Conservation (phyloP, 1,140 invertebrate species). For the Sarcophaga bullata region DNA sequence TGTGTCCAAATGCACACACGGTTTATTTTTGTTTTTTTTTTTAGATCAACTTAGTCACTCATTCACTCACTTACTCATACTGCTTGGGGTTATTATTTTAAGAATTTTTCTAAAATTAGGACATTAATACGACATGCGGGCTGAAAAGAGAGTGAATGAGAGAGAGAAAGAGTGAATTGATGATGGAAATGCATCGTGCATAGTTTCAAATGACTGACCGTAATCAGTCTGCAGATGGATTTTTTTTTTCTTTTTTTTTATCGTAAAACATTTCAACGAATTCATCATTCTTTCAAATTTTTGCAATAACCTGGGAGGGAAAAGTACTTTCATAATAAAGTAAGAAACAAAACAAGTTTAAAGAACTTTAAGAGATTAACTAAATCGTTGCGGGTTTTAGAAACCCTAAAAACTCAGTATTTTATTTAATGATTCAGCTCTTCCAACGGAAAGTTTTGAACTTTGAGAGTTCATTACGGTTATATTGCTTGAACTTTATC, state of each 20-base stretch:
- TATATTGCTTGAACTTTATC: too few relatives aligned
- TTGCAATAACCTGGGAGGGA: not conserved
- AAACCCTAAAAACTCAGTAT: too few relatives aligned
- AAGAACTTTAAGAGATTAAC: too few relatives aligned
- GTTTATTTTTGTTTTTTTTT: not conserved
- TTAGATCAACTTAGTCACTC: too few relatives aligned
- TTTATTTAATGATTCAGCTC: too few relatives aligned
- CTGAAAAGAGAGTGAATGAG: not conserved
- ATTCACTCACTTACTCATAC: too few relatives aligned
- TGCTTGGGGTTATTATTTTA: not conserved
- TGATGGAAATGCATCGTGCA: not conserved
- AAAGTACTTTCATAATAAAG: not conserved
- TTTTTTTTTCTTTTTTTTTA: not conserved
- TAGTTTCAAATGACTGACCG: not conserved
- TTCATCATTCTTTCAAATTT: too few relatives aligned
- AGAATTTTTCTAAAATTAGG: not conserved
- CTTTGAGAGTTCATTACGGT: too few relatives aligned
- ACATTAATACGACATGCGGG: not conserved
- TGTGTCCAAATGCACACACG: not conserved
- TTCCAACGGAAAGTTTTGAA: too few relatives aligned
- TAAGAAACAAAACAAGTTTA: too few relatives aligned
- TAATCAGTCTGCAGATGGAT: not conserved
- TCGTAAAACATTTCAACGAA: too few relatives aligned
- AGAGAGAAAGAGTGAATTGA: not conserved
- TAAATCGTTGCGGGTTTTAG: too few relatives aligned